Evolutionary conservation across 2,797 vertebrate species (phyloP).

Genomic region (Carcharodon carcharias): DNA sequence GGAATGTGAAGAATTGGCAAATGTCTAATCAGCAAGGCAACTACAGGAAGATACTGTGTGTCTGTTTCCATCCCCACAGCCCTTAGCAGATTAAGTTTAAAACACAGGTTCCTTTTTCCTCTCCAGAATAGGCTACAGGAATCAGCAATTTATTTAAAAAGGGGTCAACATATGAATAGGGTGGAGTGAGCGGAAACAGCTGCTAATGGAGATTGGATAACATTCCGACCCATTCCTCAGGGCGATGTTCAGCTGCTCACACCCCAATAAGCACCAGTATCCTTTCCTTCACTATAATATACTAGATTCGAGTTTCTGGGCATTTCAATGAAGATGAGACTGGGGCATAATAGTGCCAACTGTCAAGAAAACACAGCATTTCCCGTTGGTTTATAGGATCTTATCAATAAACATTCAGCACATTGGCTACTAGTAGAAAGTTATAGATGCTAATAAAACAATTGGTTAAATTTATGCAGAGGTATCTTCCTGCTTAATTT

Average conservation of each 20-base stretch:
- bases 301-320: not conserved
- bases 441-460: not conserved
- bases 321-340: not conserved
- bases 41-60: constrained; percentile 10
- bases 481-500: not conserved
- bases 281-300: constrained; percentile 43
- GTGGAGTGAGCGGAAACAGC: constrained; percentile 51
- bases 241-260: constrained; percentile 45
- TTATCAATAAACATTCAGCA: not conserved
- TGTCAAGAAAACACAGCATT: not conserved
- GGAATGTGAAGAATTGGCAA: constrained; percentile 21
- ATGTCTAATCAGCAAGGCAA: not conserved
- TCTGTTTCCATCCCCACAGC: constrained; percentile 29
- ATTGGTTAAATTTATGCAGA: not conserved
- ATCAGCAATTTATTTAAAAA: constrained; percentile 49
- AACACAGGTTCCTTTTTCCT: constrained; percentile 45
- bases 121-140: constrained; percentile 40
- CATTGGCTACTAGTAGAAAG: not conserved
- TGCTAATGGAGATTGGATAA: constrained; percentile 54
- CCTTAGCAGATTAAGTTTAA: constrained; percentile 31
- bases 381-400: not conserved
- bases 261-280: constrained; percentile 43
- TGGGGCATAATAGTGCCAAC: not conserved
- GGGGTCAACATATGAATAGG: constrained; percentile 41
- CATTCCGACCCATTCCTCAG: constrained; percentile 46